phyloP scores from a whole-genome alignment of 2,888 invertebrate species.

The Rhaphigaster nebulosa region DNA sequence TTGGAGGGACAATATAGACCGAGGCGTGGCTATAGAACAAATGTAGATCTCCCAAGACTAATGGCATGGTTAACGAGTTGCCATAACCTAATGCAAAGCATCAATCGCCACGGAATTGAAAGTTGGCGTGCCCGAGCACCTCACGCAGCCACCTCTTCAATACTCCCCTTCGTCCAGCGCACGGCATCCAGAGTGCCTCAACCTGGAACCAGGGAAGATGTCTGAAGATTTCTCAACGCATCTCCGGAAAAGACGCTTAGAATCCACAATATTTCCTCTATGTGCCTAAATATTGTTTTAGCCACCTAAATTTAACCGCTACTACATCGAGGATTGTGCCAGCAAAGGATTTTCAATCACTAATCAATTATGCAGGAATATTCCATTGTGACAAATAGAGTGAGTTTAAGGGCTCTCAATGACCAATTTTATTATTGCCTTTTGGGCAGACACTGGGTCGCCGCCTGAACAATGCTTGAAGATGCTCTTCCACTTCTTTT shows the following conservation, averaged over 20 bases:
- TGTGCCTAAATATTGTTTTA: not conserved
- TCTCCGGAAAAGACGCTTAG: not conserved
- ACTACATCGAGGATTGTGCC: too few species aligned
- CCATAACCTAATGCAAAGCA: conserved; percentile 58
- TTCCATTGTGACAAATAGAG: too few species aligned
- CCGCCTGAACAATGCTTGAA: too few species aligned
- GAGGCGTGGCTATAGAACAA: conserved; percentile 1
- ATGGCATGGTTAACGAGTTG: conserved; percentile 53
- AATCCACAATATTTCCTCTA: not conserved
- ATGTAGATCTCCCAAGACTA: not conserved
- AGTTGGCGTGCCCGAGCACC: conserved; percentile 60
- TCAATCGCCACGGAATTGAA: conserved; percentile 61
- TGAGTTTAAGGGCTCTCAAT: too few species aligned
- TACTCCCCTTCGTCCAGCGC: conserved; percentile 1
- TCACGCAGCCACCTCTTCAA: not conserved
- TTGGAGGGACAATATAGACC: not conserved
- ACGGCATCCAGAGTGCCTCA: not conserved
- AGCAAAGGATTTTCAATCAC: too few species aligned
- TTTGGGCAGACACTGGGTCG: too few species aligned
- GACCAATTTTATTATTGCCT: too few species aligned
- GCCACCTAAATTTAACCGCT: too few species aligned
- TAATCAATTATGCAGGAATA: too few species aligned
- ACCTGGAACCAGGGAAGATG: not conserved
- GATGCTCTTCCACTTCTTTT: too few species aligned
- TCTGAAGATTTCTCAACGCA: not conserved